A percentile compares a stretch with the other conserved stretches of the same genome.
phyloP scores from a whole-genome alignment of 2,113 vertebrate species.

The Pangasianodon hypophthalmus region DNA sequence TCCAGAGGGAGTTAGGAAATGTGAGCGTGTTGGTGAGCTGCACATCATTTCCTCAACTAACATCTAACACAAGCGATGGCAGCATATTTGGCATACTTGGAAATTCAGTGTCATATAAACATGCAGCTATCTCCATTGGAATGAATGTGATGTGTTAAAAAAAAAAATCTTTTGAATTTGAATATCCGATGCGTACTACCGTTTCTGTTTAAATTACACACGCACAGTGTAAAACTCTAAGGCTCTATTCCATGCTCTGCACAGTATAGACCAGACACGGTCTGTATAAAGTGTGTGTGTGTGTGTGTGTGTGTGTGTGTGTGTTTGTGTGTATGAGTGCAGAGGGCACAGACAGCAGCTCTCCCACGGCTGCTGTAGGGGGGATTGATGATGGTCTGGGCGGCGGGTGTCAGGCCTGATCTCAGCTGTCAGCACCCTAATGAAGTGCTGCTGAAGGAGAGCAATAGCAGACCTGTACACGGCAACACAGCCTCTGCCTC shows the following conservation, averaged over 20 bases:
- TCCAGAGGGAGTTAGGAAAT: neutral
- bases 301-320: neutral
- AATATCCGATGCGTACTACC: neutral
- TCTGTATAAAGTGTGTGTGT: neutral
- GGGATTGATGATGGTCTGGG: slow-evolving; percentile 28
- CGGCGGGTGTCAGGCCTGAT: slow-evolving; percentile 34
- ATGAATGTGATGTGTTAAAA: neutral
- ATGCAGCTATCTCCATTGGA: neutral
- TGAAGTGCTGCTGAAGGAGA: slow-evolving; percentile 49
- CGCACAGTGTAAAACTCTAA: neutral
- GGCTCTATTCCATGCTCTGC: neutral
- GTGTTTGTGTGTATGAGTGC: slow-evolving; percentile 13
- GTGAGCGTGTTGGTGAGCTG: neutral
- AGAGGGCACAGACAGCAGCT: slow-evolving; percentile 21
- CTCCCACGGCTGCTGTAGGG: neutral
- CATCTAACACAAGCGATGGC: neutral
- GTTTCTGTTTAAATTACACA: neutral
- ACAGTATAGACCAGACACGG: neutral
- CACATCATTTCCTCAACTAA: neutral
- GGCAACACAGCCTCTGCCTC: slow-evolving; percentile 42
- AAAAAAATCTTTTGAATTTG: no score
- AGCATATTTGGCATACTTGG: neutral
- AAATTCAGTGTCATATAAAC: slow-evolving; percentile 10
- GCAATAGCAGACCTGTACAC: slow-evolving; percentile 34
- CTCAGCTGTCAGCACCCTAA: slow-evolving; percentile 53